These are phyloP conservation scores for Aphidius ervi DNA, from an alignment of 1,140 invertebrate species.

Conservation along the genomic window DNA sequence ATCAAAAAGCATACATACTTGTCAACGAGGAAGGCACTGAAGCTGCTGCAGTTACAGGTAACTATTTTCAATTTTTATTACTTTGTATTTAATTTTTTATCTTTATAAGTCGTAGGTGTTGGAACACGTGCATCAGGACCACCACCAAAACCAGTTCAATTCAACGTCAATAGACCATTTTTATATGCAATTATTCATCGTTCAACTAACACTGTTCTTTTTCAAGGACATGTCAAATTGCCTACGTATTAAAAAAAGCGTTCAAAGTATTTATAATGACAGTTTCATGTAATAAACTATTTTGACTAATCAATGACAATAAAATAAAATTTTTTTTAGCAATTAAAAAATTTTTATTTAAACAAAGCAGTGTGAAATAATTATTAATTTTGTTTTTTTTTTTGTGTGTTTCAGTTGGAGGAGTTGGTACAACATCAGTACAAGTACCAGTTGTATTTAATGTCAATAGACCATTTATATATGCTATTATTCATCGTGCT, in stretches of 20 bases:
- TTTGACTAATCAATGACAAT: no score
- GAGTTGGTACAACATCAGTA: neutral
- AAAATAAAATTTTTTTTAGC: no score
- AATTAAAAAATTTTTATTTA: neutral
- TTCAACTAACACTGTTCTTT: conserved; percentile 5
- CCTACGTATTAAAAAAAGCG: no score
- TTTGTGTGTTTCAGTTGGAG: neutral
- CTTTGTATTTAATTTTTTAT: neutral
- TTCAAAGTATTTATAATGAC: no score
- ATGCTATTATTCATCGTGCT: conserved; percentile 4
- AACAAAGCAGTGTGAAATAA: neutral
- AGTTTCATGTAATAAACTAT: no score
- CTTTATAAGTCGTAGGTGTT: neutral
- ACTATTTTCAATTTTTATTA: conserved; percentile 14
- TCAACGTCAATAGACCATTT: conserved; percentile 11
- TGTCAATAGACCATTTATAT: conserved; percentile 11
- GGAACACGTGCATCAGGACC: neutral
- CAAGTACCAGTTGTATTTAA: neutral
- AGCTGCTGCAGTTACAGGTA: conserved; percentile 56
- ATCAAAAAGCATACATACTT: conserved; percentile 61
- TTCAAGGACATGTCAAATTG: neutral
- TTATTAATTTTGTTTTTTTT: neutral
- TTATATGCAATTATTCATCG: conserved; percentile 6
- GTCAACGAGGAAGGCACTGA: conserved; percentile 64
- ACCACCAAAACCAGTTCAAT: neutral